Evolutionary conservation across 2,113 vertebrate species (phyloP).

Genomic region (Orthonyx spaldingii): DNA sequence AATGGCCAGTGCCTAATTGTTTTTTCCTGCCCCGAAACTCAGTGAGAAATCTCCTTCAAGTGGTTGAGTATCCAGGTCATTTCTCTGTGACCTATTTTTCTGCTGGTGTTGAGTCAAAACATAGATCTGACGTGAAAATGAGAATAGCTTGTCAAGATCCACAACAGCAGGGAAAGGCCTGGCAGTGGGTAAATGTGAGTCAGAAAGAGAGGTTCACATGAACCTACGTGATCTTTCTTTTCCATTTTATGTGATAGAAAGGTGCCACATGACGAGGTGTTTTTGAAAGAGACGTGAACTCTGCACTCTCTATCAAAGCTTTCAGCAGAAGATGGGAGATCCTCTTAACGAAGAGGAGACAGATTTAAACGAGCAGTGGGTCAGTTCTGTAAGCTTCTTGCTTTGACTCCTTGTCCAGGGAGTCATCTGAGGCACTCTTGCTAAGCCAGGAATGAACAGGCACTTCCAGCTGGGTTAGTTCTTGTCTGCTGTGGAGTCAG

Average conservation of each 20-base stretch:
- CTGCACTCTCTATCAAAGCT: not conserved
- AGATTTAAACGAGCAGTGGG: not conserved
- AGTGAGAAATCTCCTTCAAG: not conserved
- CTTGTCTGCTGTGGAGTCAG: not conserved
- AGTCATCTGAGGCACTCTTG: not conserved
- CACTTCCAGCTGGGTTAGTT: not conserved
- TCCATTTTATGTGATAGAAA: not conserved
- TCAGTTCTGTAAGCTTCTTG: not conserved
- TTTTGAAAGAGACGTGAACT: not conserved
- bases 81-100: conserved; percentile 7
- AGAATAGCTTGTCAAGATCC: not conserved
- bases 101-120: conserved; percentile 24
- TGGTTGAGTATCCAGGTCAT: not conserved
- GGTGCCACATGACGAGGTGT: not conserved
- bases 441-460: not conserved
- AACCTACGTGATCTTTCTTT: not conserved
- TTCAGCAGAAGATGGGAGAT: not conserved
- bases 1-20: not conserved
- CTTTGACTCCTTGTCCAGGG: not conserved
- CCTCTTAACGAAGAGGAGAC: not conserved
- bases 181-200: not conserved
- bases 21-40: not conserved
- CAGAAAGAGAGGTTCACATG: not conserved
- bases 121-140: not conserved
- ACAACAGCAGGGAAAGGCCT: not conserved